Evolutionary conservation across 2,888 invertebrate species (phyloP), one percentile per base, ranked within the genome.

Genomic region (Petrolisthes manimaculis): DNA sequence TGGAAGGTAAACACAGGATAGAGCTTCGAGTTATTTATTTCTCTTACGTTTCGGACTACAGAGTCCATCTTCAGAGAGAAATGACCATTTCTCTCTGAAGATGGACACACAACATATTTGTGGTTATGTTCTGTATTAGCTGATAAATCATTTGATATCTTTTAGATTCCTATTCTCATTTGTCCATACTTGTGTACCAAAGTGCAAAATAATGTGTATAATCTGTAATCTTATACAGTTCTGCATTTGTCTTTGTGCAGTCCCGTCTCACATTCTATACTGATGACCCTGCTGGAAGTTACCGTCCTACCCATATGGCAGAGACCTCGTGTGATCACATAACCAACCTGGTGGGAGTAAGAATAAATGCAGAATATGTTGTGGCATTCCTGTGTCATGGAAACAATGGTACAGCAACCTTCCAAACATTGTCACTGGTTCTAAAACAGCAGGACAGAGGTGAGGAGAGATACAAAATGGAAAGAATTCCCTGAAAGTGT

Each of bases 241-340:
- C 37, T 14, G 8, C 14, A 51, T 9, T 21, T 75, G 24, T 54
- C 9, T 9, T 24, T 79, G 12, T 54, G 8, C 61, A 86, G 86
- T n/a, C 21, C 8, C 55, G n/a, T 12, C 54, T 86, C 51, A 75
- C 61, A 5, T 82, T 86, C 74, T 88, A 88, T 80, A 75, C 81
- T 6, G 88, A 88, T 37, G 84, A 88, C 51, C 21, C 81, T 9
- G 71, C 84, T 12, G 84, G 75, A 21, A 84, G 84, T n/a, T 88
- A 88, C 55, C 18, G 56, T 12, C 53, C 79, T 1, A 67, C 56
- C 53, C 80, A 81, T 55, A 74, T 67, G 12, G 53, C 37, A 2
- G 54, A 37, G 5, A 88, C 88, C 12, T 51, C 56, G 3, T 88
- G 88, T 37, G 53, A 6, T 18, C n/a, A 56, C 8, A 24, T 88